phyloP scores from a whole-genome alignment of 2,888 invertebrate genomes.

The Ophioninae sp. region DNA sequence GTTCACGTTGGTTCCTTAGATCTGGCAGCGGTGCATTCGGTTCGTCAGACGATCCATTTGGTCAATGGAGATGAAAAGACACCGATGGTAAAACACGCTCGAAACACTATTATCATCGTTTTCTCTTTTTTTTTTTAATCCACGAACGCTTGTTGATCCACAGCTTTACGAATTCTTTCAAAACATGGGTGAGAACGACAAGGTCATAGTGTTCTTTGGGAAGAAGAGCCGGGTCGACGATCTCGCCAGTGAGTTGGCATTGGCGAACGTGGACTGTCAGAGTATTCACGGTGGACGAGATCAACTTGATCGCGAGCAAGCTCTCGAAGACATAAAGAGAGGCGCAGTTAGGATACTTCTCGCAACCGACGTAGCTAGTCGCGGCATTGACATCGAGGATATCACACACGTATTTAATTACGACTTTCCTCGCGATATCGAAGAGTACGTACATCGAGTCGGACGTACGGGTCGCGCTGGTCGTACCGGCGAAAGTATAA shows the following conservation, averaged over 20 bases:
- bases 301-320: constrained; percentile 89
- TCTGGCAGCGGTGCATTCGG: constrained; percentile 94
- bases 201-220: constrained; percentile 95
- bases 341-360: constrained; percentile 92
- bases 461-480: constrained; percentile 97
- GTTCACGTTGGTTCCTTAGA: constrained; percentile 94
- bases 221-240: constrained; percentile 93
- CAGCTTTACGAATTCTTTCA: constrained; percentile 87
- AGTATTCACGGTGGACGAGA: constrained; percentile 96
- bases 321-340: constrained; percentile 90
- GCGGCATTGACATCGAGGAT: constrained; percentile 96
- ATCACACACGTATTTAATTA: constrained; percentile 95
- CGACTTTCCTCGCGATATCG: constrained; percentile 96
- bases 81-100: constrained; percentile 81
- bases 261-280: constrained; percentile 87
- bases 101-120: background rate
- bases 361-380: constrained; percentile 97
- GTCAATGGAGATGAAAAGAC: constrained; percentile 89
- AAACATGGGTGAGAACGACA: constrained; percentile 88
- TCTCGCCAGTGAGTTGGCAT: constrained; percentile 89
- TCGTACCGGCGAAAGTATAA: constrained; percentile 90
- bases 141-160: constrained; percentile 63
- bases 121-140: background rate
- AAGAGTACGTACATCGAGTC: constrained; percentile 98
- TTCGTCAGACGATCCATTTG: constrained; percentile 90